These are phyloP conservation scores for Labroides dimidiatus DNA, from an alignment of 2,797 vertebrate genomes.

Conservation along the genomic window DNA sequence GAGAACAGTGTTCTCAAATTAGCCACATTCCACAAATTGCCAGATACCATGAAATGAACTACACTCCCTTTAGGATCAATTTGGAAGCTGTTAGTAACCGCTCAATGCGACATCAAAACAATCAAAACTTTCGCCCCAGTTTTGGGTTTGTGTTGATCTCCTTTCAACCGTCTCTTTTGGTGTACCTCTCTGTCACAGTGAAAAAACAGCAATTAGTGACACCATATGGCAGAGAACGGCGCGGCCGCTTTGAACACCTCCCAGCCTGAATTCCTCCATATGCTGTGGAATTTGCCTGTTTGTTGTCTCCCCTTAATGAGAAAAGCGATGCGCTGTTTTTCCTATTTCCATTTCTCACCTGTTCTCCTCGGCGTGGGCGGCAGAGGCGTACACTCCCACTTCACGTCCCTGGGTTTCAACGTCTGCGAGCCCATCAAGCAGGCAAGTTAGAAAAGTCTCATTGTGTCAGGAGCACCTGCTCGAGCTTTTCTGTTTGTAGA, in stretches of 20 bases:
- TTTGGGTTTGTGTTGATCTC: constrained; percentile 56
- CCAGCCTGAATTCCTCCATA: constrained; percentile 84
- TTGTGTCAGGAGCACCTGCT: constrained; percentile 57
- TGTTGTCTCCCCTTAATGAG: constrained; percentile 80
- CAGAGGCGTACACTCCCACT: constrained; percentile 40
- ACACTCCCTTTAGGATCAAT: constrained; percentile 51
- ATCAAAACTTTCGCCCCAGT: constrained; percentile 74
- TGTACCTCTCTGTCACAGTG: constrained; percentile 71
- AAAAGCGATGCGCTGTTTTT: constrained; percentile 60
- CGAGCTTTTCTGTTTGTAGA: constrained; percentile 36
- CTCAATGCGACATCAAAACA: constrained; percentile 61
- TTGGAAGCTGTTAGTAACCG: constrained; percentile 46
- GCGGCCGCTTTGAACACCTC: constrained; percentile 82
- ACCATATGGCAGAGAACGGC: constrained; percentile 84
- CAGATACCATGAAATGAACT: constrained; percentile 54
- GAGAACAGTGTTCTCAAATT: constrained; percentile 46
- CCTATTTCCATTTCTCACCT: constrained; percentile 65
- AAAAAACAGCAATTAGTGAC: constrained; percentile 85
- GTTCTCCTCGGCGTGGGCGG: constrained; percentile 51
- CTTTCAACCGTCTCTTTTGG: constrained; percentile 68
- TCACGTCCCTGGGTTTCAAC: constrained; percentile 49
- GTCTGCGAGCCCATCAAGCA: constrained; percentile 41
- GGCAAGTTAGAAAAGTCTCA: constrained; percentile 29
- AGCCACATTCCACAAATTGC: constrained; percentile 44
- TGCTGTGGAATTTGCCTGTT: constrained; percentile 82